phyloP scores from a whole-genome alignment of 2,888 invertebrate genomes.

The Fragum fragum region DNA sequence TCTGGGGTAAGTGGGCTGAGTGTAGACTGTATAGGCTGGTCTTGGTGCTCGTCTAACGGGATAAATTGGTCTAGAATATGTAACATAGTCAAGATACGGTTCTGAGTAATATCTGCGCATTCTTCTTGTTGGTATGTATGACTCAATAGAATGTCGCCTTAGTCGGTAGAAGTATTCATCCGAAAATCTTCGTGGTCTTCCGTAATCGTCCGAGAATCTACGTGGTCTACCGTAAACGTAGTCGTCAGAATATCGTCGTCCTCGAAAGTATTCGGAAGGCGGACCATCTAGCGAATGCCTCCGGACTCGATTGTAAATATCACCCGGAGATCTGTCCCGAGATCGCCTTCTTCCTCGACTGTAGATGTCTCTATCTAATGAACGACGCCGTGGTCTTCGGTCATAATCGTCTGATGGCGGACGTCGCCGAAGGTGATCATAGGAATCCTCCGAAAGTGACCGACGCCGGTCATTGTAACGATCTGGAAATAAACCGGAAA shows the following conservation, averaged over 20 bases:
- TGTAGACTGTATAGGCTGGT: neutral
- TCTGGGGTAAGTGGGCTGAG: neutral
- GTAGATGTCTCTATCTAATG: neutral
- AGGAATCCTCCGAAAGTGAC: constrained; percentile 12
- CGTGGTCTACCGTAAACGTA: neutral
- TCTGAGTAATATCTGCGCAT: neutral
- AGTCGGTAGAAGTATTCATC: constrained; percentile 9
- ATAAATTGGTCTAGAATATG: neutral
- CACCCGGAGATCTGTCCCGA: constrained; percentile 10
- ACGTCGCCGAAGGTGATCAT: constrained; percentile 10
- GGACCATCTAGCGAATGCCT: constrained; percentile 1
- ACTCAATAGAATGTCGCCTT: neutral
- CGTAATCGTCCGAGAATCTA: constrained; percentile 3
- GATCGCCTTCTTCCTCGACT: neutral
- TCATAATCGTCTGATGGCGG: neutral
- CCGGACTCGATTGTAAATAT: constrained; percentile 1
- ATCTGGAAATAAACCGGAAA: constrained; percentile 5
- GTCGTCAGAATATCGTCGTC: neutral
- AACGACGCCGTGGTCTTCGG: constrained; percentile 5
- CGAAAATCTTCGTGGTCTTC: constrained; percentile 1
- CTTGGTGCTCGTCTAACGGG: neutral
- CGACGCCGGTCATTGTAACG: neutral
- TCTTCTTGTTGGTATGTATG: neutral
- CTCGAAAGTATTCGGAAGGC: constrained; percentile 2
- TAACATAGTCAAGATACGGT: neutral